A percentile compares a stretch with the other conserved stretches of the same genome.
Evolutionary conservation across 2,797 vertebrate genomes (phyloP).

Genomic region (Buceros bicornis): DNA sequence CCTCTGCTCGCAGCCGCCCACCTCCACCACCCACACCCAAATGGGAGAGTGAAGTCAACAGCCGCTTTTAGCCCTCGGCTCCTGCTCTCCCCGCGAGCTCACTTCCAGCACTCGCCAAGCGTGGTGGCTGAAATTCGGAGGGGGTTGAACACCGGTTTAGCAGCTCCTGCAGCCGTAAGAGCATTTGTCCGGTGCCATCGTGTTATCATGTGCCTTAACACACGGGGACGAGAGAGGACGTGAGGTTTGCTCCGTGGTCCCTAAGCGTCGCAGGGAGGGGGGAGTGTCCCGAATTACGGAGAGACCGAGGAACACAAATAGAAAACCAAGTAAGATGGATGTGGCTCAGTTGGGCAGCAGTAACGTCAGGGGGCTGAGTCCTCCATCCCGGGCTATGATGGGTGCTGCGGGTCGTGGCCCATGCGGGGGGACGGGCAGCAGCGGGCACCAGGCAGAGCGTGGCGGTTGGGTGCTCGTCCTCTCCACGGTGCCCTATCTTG

Average conservation of each 20-base stretch:
- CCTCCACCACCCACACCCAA: conserved; percentile 59
- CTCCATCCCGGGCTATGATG: neutral
- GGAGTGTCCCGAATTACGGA: neutral
- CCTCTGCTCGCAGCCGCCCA: conserved; percentile 54
- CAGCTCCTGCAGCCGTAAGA: neutral
- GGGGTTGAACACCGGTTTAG: neutral
- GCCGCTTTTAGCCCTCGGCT: conserved; percentile 59
- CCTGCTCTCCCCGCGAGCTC: neutral
- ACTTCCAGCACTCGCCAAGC: neutral
- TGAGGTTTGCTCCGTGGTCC: rapidly evolving
- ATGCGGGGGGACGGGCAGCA: rapidly evolving
- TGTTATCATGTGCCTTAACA: rapidly evolving
- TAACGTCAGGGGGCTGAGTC: neutral
- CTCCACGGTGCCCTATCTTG: rapidly evolving
- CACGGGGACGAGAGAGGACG: neutral
- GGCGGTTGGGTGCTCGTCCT: neutral
- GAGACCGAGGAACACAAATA: neutral
- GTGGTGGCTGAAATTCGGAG: neutral
- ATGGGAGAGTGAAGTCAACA: conserved; percentile 67
- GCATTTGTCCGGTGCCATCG: rapidly evolving
- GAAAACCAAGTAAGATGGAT: neutral
- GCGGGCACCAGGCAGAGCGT: rapidly evolving
- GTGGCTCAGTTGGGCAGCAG: neutral
- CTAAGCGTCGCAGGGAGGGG: rapidly evolving
- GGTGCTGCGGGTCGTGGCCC: neutral